phyloP scores from a whole-genome alignment of 1,140 invertebrate species.

The Bombus waltoni region DNA sequence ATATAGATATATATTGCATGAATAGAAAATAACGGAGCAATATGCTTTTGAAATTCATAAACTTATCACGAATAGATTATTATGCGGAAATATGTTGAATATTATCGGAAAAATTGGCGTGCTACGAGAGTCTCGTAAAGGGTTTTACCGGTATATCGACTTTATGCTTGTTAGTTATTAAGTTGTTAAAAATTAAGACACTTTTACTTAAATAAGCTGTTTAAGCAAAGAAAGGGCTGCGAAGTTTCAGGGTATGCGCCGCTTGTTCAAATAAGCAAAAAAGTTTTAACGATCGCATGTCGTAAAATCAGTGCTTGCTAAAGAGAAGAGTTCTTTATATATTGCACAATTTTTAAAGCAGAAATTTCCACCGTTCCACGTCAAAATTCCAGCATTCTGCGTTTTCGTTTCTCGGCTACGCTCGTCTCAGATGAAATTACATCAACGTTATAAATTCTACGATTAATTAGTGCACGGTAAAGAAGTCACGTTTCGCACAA shows the following conservation, averaged over 20 bases:
- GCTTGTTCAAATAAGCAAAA: not conserved
- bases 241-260: not conserved
- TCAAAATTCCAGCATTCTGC: not conserved
- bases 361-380: not conserved
- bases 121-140: not conserved
- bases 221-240: not conserved
- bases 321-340: not conserved
- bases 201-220: not conserved
- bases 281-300: conserved; percentile 19
- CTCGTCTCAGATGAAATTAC: not conserved
- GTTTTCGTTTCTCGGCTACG: not conserved
- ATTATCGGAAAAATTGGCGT: not conserved
- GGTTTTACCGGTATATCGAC: not conserved
- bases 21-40: not conserved
- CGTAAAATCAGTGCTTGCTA: not conserved
- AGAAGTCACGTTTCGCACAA: not conserved
- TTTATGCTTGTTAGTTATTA: not conserved
- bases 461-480: not conserved
- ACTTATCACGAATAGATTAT: not conserved
- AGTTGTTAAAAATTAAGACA: not conserved
- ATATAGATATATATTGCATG: no score
- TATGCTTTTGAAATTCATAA: not conserved
- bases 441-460: not conserved
- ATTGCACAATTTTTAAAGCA: not conserved
- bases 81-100: not conserved